Base-by-base conservation (phyloP, 2,888 invertebrate genomes). In the Hoplodrina blanda region DNA sequence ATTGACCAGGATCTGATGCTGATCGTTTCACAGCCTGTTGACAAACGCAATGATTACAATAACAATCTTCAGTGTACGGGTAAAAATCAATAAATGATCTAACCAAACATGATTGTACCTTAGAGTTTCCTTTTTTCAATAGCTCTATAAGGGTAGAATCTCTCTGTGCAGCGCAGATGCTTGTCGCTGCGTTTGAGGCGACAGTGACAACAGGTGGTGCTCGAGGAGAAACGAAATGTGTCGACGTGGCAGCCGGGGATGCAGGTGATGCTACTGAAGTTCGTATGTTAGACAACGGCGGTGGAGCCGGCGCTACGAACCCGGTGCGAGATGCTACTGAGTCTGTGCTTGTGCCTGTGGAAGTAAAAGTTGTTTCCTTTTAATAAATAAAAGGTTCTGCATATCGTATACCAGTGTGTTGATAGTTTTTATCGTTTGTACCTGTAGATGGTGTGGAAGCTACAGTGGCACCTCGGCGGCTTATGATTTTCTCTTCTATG, bases 401-500 rank as follows among this genome's bases (percentile, higher is more conserved):
- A 8, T 7, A 37, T 37, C 44, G 13, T 2, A 17, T 11, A 2
- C 2, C 20, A 33, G 2, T 1, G 6, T 17, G n/a, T 13, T 25
- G 15, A 17, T 17, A 20, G 49, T 15, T 49, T 30, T 44, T 20
- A 5, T 25, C 8, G 6, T 54, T 64, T 17, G 44, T 88, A 94
- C 94, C 91, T 84, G 89, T 85, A n/a, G 91, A 84, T 60, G 90
- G 82, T 11, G 91, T 87, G 30, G 92, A 90, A 13, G 90, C 83
- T 76, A 91, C 90, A 50, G 89, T 91, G 13, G 96, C 97, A 55
- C 97, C 97, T 86, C 98, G 96, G 85, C 98, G 98, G 91, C 98
- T 98, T 84, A 98, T 99, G 82, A 99, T 99, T 93, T 99, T 99
- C 91, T 99, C 99, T 94, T 98, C 98, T 83, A 99, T 99, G 57